phyloP scores from a whole-genome alignment of 2,113 vertebrate species.

The Thermophis baileyi region DNA sequence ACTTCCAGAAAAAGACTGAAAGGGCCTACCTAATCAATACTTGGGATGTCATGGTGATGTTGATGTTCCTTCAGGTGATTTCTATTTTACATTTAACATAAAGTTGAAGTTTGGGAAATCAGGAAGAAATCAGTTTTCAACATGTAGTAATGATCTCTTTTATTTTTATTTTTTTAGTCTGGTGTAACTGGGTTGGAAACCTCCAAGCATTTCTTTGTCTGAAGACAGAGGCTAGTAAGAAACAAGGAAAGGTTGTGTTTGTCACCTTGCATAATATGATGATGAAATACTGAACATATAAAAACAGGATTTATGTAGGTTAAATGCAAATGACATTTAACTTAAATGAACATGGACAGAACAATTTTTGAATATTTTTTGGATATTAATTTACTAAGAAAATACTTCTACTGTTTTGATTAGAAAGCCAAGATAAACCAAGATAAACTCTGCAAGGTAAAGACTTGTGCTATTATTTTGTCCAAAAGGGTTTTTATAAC shows the following conservation, averaged over 20 bases:
- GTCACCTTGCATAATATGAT: background rate
- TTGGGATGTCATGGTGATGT: background rate
- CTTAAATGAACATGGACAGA: background rate
- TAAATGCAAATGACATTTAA: background rate
- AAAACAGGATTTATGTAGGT: background rate
- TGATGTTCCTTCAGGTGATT: background rate
- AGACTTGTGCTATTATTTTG: background rate
- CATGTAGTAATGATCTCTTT: background rate
- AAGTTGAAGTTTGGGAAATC: background rate
- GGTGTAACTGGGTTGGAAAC: background rate
- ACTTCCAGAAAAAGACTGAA: background rate
- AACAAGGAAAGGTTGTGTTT: background rate
- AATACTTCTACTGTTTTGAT: background rate
- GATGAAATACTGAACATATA: background rate
- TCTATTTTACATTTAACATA: background rate
- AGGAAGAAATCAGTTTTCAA: background rate
- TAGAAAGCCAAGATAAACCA: background rate
- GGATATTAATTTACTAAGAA: background rate
- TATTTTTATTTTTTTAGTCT: background rate
- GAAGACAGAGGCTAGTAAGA: background rate
- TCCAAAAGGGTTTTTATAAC: background rate
- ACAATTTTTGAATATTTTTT: background rate
- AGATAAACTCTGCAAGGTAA: background rate
- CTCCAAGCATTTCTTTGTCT: background rate
- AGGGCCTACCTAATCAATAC: background rate